Evolutionary conservation across 2,797 vertebrate genomes (phyloP).

Genomic region (Botia almorhae): DNA sequence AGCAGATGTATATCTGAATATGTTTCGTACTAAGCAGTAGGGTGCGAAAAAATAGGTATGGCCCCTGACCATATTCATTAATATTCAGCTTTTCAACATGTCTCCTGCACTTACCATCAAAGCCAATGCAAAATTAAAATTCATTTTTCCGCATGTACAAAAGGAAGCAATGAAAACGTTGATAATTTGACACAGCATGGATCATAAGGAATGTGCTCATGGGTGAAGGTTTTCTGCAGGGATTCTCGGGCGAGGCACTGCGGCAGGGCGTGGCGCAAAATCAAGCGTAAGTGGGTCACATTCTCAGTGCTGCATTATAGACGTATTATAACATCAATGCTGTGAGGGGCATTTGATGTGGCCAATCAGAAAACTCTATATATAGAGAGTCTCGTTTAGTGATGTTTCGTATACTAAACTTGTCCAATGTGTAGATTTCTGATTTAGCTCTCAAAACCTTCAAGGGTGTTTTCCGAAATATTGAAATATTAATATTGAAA

Average conservation of each 20-base stretch:
- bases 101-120: constrained; percentile 69
- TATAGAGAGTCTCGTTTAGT: background rate
- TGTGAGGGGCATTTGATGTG: constrained; percentile 26
- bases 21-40: too few relatives aligned
- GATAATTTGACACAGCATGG: background rate
- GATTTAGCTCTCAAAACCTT: too few relatives aligned
- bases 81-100: constrained; percentile 74
- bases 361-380: constrained; percentile 26
- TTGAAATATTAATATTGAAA: background rate
- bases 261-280: constrained; percentile 33
- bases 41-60: background rate
- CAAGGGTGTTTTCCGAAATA: background rate
- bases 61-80: constrained; percentile 58
- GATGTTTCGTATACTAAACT: background rate
- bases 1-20: too few relatives aligned
- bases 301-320: constrained; percentile 60
- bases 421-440: constrained; percentile 10
- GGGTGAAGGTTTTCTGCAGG: constrained; percentile 32
- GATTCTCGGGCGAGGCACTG: constrained; percentile 24
- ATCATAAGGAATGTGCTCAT: constrained; percentile 19
- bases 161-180: constrained; percentile 3
- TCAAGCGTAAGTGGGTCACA: constrained; percentile 42
- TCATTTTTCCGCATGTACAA: background rate
- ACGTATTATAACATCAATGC: constrained; percentile 63
- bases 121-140: background rate